Evolutionary conservation across 2,888 invertebrate genomes (phyloP).

Genomic region (Panzeria rudis): DNA sequence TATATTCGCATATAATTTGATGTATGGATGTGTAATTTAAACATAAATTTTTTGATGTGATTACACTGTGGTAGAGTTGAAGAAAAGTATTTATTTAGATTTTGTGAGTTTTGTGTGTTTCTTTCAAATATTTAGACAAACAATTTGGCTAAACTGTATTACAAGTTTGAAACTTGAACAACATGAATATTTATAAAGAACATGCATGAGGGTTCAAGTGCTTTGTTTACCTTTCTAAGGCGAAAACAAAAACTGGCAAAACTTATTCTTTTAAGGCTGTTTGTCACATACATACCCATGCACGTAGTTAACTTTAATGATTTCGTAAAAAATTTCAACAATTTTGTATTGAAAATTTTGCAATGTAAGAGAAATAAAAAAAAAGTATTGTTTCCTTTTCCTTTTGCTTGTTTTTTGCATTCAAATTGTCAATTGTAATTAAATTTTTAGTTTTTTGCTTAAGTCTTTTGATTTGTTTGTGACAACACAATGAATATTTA

Average conservation of each 20-base stretch:
- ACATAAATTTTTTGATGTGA: not conserved
- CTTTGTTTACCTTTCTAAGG: constrained; percentile 54
- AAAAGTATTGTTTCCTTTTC: constrained; percentile 7
- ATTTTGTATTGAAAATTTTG: constrained; percentile 27
- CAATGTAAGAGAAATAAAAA: not conserved
- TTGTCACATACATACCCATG: not conserved
- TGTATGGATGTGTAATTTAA: constrained; percentile 9
- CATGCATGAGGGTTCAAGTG: constrained; percentile 51
- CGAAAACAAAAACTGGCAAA: not conserved
- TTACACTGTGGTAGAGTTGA: not conserved
- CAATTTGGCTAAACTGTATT: constrained; percentile 27
- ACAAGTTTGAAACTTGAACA: not conserved
- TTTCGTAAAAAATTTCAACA: constrained; percentile 27
- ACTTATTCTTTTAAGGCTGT: not conserved
- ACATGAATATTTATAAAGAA: constrained; percentile 26
- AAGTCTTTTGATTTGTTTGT: constrained; percentile 53
- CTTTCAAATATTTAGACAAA: constrained; percentile 37
- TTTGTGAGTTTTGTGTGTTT: constrained; percentile 16
- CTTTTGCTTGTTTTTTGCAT: not conserved
- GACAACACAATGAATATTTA: constrained; percentile 32
- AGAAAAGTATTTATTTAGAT: constrained; percentile 38
- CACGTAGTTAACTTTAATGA: not conserved
- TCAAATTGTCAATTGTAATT: constrained; percentile 52
- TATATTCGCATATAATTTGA: constrained; percentile 35
- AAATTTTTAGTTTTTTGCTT: constrained; percentile 45